Base-by-base conservation (phyloP, 2,797 vertebrate species). In the Xiphorhynchus erythropygius region DNA sequence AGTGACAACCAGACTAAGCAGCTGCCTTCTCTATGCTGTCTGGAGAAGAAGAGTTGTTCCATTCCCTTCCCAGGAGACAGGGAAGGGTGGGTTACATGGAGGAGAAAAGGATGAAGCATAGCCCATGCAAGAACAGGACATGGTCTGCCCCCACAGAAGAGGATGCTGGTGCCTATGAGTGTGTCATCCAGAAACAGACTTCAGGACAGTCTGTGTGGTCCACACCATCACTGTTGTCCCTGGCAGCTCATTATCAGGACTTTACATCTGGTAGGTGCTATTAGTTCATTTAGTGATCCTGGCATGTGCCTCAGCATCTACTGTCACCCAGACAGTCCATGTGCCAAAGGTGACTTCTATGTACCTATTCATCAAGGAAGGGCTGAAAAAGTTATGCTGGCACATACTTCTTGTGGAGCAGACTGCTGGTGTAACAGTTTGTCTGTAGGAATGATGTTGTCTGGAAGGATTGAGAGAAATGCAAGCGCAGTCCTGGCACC, bases 111-210 rank as follows among this genome's bases (percentile, higher is more conserved):
- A 37, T 44, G 49, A 35, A 78, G 32, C 24, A 35, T 8, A 37
- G 46, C 13, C 30, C 14, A 3, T 50, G 30, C 28, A 53, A 30
- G 1, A 2, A 13, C 5, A 42, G 5, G 18, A 33, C 9, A 11
- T 2, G 1, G 8, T n/a, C 16, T 69, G 46, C 7, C 6, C 7
- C 11, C 1, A 2, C 0, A 1, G 46, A 10, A 57, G 23, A 69
- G 3, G 3, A 8, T 55, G 15, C 19, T 56, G 32, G 2, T 52
- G 28, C 17, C 68, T 73, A 28, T 1, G 3, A 3, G 3, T 19
- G 17, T 2, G 11, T 63, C 8, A 18, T 21, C 44, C 44, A 60
- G 70, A 18, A 80, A 25, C 10, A 71, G 50, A 23, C 6, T 41
- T 37, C 0, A 1, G 13, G 37, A 15, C n/a, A 63, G 8, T 57